Conservation (phyloP, 1,140 invertebrate species). For the Euborellia annulipes region DNA sequence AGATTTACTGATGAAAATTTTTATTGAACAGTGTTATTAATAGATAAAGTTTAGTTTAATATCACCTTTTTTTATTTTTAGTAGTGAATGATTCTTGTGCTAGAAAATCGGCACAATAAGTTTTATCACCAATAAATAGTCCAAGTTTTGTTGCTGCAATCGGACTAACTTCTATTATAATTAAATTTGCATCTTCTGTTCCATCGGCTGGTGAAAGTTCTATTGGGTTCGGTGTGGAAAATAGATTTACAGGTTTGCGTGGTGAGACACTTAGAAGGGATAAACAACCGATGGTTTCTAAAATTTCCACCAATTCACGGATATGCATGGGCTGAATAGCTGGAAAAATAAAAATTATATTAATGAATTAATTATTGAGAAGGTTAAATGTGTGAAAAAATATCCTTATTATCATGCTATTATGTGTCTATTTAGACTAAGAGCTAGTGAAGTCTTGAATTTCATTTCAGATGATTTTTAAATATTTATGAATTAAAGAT, state of each 20-base stretch:
- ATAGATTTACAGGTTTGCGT: conserved; percentile 1
- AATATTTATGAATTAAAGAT: no score
- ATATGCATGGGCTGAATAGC: conserved; percentile 33
- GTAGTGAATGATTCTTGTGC: neutral
- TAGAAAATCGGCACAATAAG: conserved; percentile 36
- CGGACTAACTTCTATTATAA: conserved; percentile 29
- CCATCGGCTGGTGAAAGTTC: conserved; percentile 23
- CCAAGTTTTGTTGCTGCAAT: conserved; percentile 36
- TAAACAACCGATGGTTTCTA: conserved; percentile 18
- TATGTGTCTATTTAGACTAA: no score
- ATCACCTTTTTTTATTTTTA: no score
- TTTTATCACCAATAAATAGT: conserved; percentile 39
- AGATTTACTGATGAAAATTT: no score
- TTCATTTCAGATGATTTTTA: no score
- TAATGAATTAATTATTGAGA: no score
- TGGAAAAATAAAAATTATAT: conserved; percentile 6
- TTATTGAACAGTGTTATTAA: no score
- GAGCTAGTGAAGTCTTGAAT: no score
- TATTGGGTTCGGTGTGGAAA: neutral
- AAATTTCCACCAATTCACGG: conserved; percentile 28
- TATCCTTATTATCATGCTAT: no score
- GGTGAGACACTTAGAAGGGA: conserved; percentile 1
- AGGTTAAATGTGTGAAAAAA: no score
- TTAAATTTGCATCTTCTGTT: conserved; percentile 27
- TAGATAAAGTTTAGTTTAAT: no score